Conservation (phyloP, 2,888 invertebrate species). For the Onthophagus sagittarius region DNA sequence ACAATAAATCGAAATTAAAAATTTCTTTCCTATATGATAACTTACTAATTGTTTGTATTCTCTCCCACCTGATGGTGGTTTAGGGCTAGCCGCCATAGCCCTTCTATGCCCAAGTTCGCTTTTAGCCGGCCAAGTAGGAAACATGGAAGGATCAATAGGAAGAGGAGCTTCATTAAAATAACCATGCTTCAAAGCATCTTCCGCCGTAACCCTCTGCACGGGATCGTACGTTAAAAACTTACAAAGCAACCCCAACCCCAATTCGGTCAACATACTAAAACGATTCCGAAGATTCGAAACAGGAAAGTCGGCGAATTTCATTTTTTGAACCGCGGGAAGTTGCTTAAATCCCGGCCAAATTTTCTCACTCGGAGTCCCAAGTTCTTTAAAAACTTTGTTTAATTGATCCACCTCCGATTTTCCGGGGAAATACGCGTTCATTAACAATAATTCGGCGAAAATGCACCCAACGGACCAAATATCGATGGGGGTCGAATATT, state of each 20-base stretch:
- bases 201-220: constrained; percentile 78
- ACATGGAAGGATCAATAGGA: constrained; percentile 95
- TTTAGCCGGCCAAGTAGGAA: constrained; percentile 99
- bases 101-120: constrained; percentile 85
- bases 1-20: neutral
- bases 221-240: constrained; percentile 93
- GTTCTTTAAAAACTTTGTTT: constrained; percentile 89
- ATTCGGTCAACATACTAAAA: constrained; percentile 55
- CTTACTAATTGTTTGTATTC: constrained; percentile 81
- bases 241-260: constrained; percentile 59
- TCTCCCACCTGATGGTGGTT: constrained; percentile 92
- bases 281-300: constrained; percentile 56
- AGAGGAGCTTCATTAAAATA: constrained; percentile 82
- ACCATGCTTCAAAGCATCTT: constrained; percentile 78
- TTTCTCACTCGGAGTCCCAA: constrained; percentile 93
- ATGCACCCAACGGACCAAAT: constrained; percentile 98
- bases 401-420: constrained; percentile 95
- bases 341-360: constrained; percentile 95
- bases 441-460: constrained; percentile 91
- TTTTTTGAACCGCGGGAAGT: constrained; percentile 87
- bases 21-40: too few relatives aligned
- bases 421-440: constrained; percentile 95
- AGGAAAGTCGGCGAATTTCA: constrained; percentile 89
- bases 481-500: constrained; percentile 95
- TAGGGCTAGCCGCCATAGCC: constrained; percentile 75